Conservation (phyloP, 1,140 invertebrate species). For the Metaphire vulgaris region DNA sequence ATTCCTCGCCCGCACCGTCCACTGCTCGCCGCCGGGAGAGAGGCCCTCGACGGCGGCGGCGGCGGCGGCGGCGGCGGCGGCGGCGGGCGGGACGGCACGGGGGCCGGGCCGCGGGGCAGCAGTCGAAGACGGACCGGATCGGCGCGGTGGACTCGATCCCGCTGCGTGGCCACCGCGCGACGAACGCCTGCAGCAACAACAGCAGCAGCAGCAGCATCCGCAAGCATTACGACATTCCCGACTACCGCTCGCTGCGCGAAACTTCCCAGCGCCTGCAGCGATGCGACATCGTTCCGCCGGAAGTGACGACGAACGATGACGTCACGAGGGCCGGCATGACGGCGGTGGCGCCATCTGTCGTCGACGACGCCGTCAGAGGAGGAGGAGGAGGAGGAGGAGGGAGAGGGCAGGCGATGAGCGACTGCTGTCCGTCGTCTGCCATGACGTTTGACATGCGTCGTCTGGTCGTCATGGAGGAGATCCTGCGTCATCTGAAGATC, state of each 20-base stretch:
- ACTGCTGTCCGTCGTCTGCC: constrained; percentile 24
- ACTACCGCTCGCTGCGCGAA: not conserved
- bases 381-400: no score
- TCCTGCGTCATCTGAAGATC: constrained; percentile 40
- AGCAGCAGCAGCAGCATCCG: constrained; percentile 28
- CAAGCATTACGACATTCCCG: constrained; percentile 16
- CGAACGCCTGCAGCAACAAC: no score
- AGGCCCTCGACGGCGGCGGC: no score
- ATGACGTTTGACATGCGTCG: not conserved
- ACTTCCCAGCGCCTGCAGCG: no score
- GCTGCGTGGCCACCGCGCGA: constrained; percentile 24
- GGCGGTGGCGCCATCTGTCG: constrained; percentile 3
- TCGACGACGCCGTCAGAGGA: no score
- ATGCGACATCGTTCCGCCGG: not conserved
- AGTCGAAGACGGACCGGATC: no score
- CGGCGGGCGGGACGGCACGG: no score
- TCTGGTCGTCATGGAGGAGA: constrained; percentile 36
- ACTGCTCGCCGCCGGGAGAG: constrained; percentile 26
- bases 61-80: no score
- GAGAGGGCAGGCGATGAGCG: no score
- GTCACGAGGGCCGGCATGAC: no score
- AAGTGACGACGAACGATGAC: not conserved
- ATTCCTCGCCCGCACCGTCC: constrained; percentile 31
- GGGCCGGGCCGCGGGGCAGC: no score
- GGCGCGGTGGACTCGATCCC: not conserved